Conservation (phyloP, 30 jellyfish, hydroid and myxozoan species). For the Aurelia sp. region DNA sequence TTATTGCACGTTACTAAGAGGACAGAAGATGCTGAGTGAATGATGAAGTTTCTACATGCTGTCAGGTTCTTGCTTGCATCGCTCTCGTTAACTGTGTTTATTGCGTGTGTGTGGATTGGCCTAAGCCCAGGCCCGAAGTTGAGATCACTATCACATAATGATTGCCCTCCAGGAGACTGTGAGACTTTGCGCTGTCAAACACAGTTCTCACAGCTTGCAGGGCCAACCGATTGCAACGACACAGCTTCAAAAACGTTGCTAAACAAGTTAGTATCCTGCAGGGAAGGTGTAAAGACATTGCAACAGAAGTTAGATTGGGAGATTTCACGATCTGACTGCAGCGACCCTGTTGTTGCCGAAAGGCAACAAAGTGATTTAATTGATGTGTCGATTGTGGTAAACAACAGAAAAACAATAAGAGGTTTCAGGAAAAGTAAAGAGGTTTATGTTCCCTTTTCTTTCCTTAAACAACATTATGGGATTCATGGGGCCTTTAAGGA, state of each 20-base stretch:
- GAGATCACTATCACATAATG: too few relatives aligned
- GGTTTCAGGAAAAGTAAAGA: constrained; percentile 35
- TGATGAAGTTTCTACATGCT: too few relatives aligned
- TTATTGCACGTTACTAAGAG: too few relatives aligned
- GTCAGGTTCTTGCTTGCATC: too few relatives aligned
- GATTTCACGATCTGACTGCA: constrained; percentile 10
- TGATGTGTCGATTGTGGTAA: constrained; percentile 40
- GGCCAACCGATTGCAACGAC: not conserved
- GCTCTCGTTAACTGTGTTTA: too few relatives aligned
- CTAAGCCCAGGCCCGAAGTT: too few relatives aligned
- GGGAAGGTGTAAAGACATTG: not conserved
- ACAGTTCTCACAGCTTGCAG: too few relatives aligned
- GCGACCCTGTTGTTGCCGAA: not conserved
- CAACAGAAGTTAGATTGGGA: constrained; percentile 30
- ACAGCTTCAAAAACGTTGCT: not conserved
- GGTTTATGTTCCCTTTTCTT: constrained; percentile 74
- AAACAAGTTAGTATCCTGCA: constrained; percentile 13
- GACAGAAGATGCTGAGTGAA: too few relatives aligned
- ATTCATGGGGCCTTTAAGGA: constrained; percentile 47
- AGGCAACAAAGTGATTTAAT: not conserved
- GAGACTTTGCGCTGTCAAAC: too few relatives aligned
- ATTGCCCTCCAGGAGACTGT: too few relatives aligned
- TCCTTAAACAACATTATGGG: constrained; percentile 51
- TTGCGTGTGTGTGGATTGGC: too few relatives aligned
- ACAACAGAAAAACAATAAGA: constrained; percentile 12